phyloP scores from a whole-genome alignment of 2,888 invertebrate species.

The Abscondita cerata region DNA sequence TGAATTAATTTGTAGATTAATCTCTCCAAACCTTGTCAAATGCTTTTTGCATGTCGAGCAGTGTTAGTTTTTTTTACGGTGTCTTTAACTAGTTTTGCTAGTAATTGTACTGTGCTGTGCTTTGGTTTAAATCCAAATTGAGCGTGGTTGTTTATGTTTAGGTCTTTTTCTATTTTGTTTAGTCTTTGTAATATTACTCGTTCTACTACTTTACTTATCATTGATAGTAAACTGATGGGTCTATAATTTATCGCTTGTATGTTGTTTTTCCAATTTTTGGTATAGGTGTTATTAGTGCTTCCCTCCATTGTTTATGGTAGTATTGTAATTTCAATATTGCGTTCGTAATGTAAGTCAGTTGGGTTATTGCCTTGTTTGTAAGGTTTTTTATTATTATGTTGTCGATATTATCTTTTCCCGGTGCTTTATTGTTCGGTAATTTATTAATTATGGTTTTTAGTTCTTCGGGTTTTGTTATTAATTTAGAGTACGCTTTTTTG shows the following conservation, averaged over 20 bases:
- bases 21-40: conserved; percentile 49
- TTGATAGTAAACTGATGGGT: conserved; percentile 34
- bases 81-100: conserved; percentile 43
- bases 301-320: neutral
- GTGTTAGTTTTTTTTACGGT: conserved; percentile 38
- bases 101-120: conserved; percentile 45
- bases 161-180: conserved; percentile 10
- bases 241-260: conserved; percentile 24
- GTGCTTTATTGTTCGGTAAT: neutral
- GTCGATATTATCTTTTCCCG: neutral
- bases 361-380: neutral
- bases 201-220: conserved; percentile 30
- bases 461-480: neutral
- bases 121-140: conserved; percentile 47
- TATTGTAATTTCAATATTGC: neutral
- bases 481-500: neutral
- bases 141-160: conserved; percentile 24
- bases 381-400: neutral
- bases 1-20: conserved; percentile 22
- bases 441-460: neutral
- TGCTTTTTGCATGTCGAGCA: conserved; percentile 43
- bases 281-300: neutral
- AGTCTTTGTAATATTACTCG: conserved; percentile 23
- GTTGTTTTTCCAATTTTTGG: neutral
- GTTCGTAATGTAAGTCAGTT: neutral